Percentiles rank a stretch among this genome's conserved stretches.
These are phyloP conservation scores for Aphis gossypii DNA, from an alignment of 1,140 invertebrate genomes.

Conservation along the genomic window DNA sequence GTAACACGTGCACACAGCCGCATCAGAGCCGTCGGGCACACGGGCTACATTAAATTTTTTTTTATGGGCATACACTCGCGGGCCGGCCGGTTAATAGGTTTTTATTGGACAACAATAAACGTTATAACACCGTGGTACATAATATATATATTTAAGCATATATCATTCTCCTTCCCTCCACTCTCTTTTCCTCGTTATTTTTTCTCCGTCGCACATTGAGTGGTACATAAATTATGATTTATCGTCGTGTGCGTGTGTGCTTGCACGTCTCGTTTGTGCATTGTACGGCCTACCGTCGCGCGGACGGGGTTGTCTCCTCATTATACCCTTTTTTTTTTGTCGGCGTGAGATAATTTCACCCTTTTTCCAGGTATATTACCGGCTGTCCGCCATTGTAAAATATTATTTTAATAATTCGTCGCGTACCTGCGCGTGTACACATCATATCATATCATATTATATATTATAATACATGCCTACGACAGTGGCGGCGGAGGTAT, in stretches of 20 bases:
- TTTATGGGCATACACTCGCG: slow-evolving; percentile 17
- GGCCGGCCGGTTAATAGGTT: slow-evolving; percentile 34
- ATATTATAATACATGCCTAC: neutral
- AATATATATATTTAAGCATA: neutral
- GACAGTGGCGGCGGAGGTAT: neutral
- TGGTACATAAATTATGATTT: slow-evolving; percentile 52
- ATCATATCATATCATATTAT: neutral
- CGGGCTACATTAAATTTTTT: slow-evolving; percentile 52
- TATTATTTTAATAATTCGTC: neutral
- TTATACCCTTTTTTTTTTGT: neutral
- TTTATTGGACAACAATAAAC: slow-evolving; percentile 55
- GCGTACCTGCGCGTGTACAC: neutral
- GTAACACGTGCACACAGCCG: neutral
- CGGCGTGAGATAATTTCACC: slow-evolving; percentile 52
- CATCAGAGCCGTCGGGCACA: neutral
- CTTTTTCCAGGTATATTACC: neutral
- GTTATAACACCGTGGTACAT: neutral
- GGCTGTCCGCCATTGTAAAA: neutral
- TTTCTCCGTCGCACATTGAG: neutral
- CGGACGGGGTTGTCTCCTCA: neutral
- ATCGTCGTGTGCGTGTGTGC: neutral
- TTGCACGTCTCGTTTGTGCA: neutral
- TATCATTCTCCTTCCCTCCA: neutral
- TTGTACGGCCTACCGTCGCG: neutral
- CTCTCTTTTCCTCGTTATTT: neutral